Base-by-base conservation (phyloP, 1,140 invertebrate genomes). In the Rhagoletis pomonella region DNA sequence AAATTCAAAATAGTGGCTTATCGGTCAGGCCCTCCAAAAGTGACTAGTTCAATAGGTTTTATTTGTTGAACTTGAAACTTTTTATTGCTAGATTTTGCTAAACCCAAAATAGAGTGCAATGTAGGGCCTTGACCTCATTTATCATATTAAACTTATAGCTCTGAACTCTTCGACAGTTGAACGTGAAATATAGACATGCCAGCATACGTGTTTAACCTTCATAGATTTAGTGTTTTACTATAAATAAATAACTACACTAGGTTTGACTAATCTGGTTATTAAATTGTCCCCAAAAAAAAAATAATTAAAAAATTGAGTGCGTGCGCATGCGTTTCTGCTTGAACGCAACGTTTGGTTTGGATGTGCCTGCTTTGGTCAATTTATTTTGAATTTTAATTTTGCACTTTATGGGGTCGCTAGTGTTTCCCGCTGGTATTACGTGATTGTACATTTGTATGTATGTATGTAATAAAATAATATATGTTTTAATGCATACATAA, bases 251-350 rank as follows among this genome's bases (percentile, higher is more conserved):
- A 29, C 10, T 65, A 29, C 19, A 29, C 29, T 65, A 39, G 19
- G 29, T 1, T 65, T 19, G 29, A 10, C 6, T 19, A 65, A 65
- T 65, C 64, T 47, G 67, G 1, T 69, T 44, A 69, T 44, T 10
- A 14, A 3, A 69, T 10, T 29, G 19, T 9, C 4, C 39, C 39
- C 67, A 69, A 39, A 69, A 44, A n/a, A n/a, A n/a, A 42, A 44
- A 10, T 14, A 69, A 44, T 39, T 44, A 69, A 1, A 44, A 39
- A 44, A 10, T 29, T 69, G 39, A 55, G 44, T 77, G n/a, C 73
- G 73, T 77, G 73, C 73, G 73, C 73, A n/a, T 77, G 47, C 44
- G 44, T 55, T 77, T 77, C 39, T 77, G n/a, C 73, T 12, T 77
- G n/a, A 77, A 29, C 5, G 29, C n/a, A 77, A 77, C 17, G 47